A percentile compares a stretch with the other conserved stretches of the same genome.
These are phyloP conservation scores for Bacillus rossius DNA, from an alignment of 1,140 invertebrate genomes.

Conservation along the genomic window DNA sequence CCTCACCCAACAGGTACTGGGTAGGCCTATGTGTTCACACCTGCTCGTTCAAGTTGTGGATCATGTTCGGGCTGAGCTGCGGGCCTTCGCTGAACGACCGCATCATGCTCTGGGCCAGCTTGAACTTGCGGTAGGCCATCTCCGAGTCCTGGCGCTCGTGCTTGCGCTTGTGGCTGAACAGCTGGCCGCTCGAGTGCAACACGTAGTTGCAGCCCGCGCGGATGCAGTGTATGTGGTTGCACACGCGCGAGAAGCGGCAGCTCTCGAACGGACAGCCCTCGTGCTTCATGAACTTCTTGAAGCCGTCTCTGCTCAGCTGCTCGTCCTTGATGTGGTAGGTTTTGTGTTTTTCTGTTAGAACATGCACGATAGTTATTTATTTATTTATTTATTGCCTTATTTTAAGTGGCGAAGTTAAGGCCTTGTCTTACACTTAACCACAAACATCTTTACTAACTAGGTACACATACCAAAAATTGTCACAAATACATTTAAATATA, in stretches of 20 bases:
- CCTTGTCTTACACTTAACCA: too few species aligned
- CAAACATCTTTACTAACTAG: too few species aligned
- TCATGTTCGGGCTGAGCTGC: conserved; percentile 16
- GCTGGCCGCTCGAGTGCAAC: conserved; percentile 90
- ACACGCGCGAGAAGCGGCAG: conserved; percentile 89
- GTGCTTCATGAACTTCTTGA: conserved; percentile 98
- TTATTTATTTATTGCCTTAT: neutral
- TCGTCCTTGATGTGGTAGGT: conserved; percentile 98
- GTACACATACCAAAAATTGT: too few species aligned
- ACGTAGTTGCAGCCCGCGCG: conserved; percentile 93
- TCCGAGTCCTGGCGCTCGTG: conserved; percentile 92
- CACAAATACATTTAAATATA: too few species aligned
- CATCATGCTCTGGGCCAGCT: conserved; percentile 52
- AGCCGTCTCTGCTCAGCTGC: conserved; percentile 90
- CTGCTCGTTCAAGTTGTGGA: conserved; percentile 20
- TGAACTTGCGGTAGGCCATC: conserved; percentile 73
- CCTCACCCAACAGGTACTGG: too few species aligned
- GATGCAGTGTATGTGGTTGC: conserved; percentile 98
- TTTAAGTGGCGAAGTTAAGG: too few species aligned
- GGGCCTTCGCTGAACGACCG: conserved; percentile 23
- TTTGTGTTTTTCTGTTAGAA: conserved; percentile 91
- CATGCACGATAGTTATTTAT: neutral
- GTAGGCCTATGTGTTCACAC: conserved; percentile 6
- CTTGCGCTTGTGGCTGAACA: conserved; percentile 97
- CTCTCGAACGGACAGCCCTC: conserved; percentile 87